These are phyloP conservation scores for Galago senegalensis DNA, from an alignment of 2,797 vertebrate species.

Conservation along the genomic window DNA sequence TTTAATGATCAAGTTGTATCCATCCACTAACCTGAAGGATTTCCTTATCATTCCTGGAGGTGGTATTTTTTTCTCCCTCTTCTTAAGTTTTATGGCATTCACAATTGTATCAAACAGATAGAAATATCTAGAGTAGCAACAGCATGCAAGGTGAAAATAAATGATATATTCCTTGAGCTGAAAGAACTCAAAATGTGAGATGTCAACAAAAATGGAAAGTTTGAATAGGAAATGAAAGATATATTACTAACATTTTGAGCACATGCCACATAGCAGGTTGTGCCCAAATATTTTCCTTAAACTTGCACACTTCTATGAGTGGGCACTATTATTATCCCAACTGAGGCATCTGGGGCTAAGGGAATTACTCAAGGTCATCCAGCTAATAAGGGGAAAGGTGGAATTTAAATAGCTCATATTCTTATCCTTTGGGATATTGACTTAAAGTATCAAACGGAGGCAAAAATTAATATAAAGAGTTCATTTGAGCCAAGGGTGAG, in stretches of 20 bases:
- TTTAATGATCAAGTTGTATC: not conserved
- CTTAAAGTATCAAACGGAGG: not conserved
- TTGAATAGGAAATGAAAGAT: constrained; percentile 39
- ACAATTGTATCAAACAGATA: not conserved
- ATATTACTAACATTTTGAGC: constrained; percentile 3
- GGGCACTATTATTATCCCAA: not conserved
- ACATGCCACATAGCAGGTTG: not conserved
- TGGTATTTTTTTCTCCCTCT: not conserved
- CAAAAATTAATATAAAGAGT: not conserved
- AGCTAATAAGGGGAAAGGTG: constrained; percentile 14
- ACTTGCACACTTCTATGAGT: constrained; percentile 28
- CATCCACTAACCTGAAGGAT: not conserved
- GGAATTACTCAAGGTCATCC: constrained; percentile 18
- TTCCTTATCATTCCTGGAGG: not conserved
- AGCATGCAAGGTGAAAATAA: constrained; percentile 58
- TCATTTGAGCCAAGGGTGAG: not conserved
- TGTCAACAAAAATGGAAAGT: constrained; percentile 5
- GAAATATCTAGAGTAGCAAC: constrained; percentile 55
- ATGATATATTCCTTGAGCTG: constrained; percentile 38
- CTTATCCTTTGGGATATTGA: not conserved
- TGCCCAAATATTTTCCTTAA: not conserved
- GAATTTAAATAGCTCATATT: not conserved
- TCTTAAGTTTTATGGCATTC: not conserved
- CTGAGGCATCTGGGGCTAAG: constrained; percentile 29
- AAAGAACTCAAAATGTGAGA: constrained; percentile 34